Conservation (phyloP, 2,797 vertebrate genomes). For the Parauchenoglanis punctatus region DNA sequence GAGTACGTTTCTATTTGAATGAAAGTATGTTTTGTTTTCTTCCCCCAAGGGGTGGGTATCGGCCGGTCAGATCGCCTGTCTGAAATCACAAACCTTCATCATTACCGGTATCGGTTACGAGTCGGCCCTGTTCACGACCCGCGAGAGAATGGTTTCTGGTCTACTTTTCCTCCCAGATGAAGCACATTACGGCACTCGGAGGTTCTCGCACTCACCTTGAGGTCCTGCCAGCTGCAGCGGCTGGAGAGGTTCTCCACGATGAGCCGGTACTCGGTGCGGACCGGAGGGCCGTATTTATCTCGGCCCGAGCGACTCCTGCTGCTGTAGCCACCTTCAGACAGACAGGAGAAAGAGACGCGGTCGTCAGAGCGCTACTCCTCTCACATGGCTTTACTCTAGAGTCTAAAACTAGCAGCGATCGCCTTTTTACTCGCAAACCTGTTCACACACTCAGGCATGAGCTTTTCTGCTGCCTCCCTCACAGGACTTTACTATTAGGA, state of each 20-base stretch:
- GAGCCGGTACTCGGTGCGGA: slow-evolving; percentile 89
- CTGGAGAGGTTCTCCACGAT: slow-evolving; percentile 93
- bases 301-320: slow-evolving; percentile 87
- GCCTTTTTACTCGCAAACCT: slow-evolving; percentile 47
- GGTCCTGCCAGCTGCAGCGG: slow-evolving; percentile 93
- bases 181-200: not conserved
- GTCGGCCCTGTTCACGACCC: too few species aligned
- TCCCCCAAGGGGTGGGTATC: too few species aligned
- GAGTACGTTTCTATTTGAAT: too few species aligned
- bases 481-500: slow-evolving; percentile 50
- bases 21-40: too few species aligned
- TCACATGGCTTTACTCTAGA: not conserved
- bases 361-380: slow-evolving; percentile 63
- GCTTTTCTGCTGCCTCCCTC: slow-evolving; percentile 48
- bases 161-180: too few species aligned
- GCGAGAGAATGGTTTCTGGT: too few species aligned
- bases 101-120: too few species aligned
- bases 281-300: slow-evolving; percentile 90
- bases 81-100: too few species aligned
- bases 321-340: slow-evolving; percentile 81
- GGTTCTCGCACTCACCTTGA: slow-evolving; percentile 77
- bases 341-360: slow-evolving; percentile 61
- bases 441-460: slow-evolving; percentile 47
- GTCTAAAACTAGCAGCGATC: slow-evolving; percentile 17
- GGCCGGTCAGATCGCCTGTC: too few species aligned